Base-by-base conservation (phyloP, 64 coral and sea anemone species). In the Dendronephthya gigantea region DNA sequence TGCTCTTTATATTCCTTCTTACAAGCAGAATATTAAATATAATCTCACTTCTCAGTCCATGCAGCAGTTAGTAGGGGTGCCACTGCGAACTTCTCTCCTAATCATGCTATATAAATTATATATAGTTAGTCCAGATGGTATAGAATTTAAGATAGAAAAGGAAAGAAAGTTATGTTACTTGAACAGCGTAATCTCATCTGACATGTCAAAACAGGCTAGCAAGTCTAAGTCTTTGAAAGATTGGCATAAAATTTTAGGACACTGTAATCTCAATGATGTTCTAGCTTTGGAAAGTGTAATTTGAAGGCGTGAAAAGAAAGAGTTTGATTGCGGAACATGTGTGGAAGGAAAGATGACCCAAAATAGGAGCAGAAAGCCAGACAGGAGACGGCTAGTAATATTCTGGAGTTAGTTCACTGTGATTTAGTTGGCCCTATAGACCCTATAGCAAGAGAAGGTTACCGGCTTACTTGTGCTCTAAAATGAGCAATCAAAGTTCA, bases 1-100 rank as follows among this genome's bases (percentile, higher is more conserved):
- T 49, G 84, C 89, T 90, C 50, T 89, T 56, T n/a, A n/a, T n/a
- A n/a, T n/a, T n/a, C n/a, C n/a, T n/a, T n/a, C n/a, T n/a, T n/a
- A n/a, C n/a, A n/a, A 84, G 84, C 23, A 23, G 68, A 83, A 22
- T 82, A 30, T 35, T 86, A 86, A 40, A 89, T 43, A 49, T 55
- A 89, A 68, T 41, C 83, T 35, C 68, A 84, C 48, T 89, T 89
- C 56, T 89, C 82, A 84, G 88, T 84, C 49, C 88, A 89, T 66
- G 31, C 83, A 40, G 89, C 89, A 17, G 51, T 86, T 28, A 81
- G 69, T 86, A 86, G 39, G 19, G 89, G 89, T 47, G 52, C 41
- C 38, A 85, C 83, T 83, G 82, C 84, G 22, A 84, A 84, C 70
- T 89, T 89, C 50, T 83, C 88, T 41, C 82, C 88, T 39, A 25